Conservation (phyloP, 2,888 invertebrate genomes). For the Stenchaetothrips biformis region DNA sequence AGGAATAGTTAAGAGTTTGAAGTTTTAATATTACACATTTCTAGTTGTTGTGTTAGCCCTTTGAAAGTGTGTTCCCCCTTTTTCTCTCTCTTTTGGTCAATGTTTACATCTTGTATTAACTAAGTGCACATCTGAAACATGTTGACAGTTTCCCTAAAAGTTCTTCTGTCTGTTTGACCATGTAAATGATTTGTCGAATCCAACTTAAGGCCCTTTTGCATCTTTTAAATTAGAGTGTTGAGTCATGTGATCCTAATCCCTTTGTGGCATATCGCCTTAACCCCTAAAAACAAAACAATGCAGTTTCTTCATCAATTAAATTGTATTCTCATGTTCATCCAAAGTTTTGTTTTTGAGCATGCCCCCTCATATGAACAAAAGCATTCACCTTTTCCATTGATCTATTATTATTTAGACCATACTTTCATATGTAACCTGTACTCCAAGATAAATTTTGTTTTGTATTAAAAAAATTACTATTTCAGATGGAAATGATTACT, state of each 20-base stretch:
- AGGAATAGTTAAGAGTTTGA: background rate
- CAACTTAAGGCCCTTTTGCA: background rate
- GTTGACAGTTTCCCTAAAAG: background rate
- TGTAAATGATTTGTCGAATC: background rate
- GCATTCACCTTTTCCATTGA: too few relatives aligned
- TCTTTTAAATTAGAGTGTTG: too few relatives aligned
- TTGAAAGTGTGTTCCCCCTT: background rate
- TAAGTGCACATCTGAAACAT: background rate
- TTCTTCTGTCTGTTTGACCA: slow-evolving; percentile 34
- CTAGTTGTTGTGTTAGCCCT: background rate
- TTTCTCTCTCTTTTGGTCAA: background rate
- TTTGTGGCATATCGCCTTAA: too few relatives aligned
- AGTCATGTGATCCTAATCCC: too few relatives aligned
- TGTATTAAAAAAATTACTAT: background rate
- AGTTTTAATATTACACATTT: background rate
- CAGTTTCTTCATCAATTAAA: too few relatives aligned
- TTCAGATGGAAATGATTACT: slow-evolving; percentile 35
- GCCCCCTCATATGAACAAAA: too few relatives aligned
- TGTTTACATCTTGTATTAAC: background rate
- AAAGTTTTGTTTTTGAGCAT: too few relatives aligned
- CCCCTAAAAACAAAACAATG: too few relatives aligned
- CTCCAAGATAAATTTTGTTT: background rate
- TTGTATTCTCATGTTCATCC: too few relatives aligned
- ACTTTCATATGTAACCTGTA: background rate
- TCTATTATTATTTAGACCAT: background rate